Percentiles rank a stretch among this genome's conserved stretches.
phyloP scores from a whole-genome alignment of 2,888 invertebrate genomes.

The Biston betularia region DNA sequence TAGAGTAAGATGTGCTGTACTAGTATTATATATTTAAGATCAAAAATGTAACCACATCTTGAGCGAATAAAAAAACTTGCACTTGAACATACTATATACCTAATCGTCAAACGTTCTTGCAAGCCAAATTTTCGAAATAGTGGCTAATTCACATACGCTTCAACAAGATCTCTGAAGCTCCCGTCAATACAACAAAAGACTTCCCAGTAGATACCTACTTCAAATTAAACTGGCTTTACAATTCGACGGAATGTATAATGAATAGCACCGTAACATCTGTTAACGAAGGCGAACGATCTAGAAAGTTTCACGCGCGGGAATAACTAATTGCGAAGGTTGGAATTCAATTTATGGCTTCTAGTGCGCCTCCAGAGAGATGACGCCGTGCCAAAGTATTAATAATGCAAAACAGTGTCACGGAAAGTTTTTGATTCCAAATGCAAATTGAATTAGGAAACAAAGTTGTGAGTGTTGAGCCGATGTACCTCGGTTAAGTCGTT shows the following conservation, averaged over 20 bases:
- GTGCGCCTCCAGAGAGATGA: constrained; percentile 83
- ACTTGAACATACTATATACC: constrained; percentile 68
- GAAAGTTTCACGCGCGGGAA: constrained; percentile 86
- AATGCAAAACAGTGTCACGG: constrained; percentile 86
- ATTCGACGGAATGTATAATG: constrained; percentile 86
- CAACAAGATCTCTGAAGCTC: constrained; percentile 65
- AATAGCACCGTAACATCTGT: constrained; percentile 86
- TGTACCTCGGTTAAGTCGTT: constrained; percentile 70
- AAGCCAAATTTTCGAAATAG: constrained; percentile 69
- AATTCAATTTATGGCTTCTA: constrained; percentile 86
- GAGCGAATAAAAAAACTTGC: too few species aligned
- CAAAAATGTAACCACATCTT: too few species aligned
- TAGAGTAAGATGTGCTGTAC: too few species aligned
- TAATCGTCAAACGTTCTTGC: constrained; percentile 67
- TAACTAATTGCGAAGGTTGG: constrained; percentile 86
- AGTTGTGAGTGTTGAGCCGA: constrained; percentile 76
- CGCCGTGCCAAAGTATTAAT: constrained; percentile 83
- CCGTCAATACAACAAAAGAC: constrained; percentile 79
- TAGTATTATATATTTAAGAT: too few species aligned
- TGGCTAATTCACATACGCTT: constrained; percentile 71
- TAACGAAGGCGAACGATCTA: constrained; percentile 86
- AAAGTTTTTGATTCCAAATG: constrained; percentile 85
- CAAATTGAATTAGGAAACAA: constrained; percentile 84
- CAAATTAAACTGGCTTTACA: constrained; percentile 85
- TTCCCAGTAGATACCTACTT: constrained; percentile 80